Evolutionary conservation across 2,797 vertebrate species (phyloP).

Genomic region (Salarias fasciatus): DNA sequence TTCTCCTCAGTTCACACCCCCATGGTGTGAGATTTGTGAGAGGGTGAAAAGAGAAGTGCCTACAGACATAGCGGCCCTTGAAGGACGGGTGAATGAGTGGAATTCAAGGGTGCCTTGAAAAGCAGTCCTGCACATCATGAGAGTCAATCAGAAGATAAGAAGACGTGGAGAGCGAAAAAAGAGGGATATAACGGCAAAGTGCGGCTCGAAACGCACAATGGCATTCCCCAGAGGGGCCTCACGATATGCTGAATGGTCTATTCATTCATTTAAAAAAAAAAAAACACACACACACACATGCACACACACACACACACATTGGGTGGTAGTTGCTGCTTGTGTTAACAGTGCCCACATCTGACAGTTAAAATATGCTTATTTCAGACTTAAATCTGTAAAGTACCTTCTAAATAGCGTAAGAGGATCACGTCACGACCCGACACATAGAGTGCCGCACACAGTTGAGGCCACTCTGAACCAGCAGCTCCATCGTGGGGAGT

Average conservation of each 20-base stretch:
- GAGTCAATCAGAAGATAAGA: constrained; percentile 78
- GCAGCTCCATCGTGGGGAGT: constrained; percentile 54
- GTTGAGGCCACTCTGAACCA: constrained; percentile 39
- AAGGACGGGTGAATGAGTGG: constrained; percentile 76
- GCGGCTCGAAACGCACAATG: constrained; percentile 73
- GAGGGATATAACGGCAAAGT: constrained; percentile 69
- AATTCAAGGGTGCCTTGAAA: constrained; percentile 76
- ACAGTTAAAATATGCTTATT: constrained; percentile 44
- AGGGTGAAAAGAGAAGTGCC: constrained; percentile 70
- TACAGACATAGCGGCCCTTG: constrained; percentile 70
- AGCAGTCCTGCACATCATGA: constrained; percentile 65
- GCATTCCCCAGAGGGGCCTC: constrained; percentile 75
- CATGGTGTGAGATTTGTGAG: constrained; percentile 75
- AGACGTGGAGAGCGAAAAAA: constrained; percentile 57
- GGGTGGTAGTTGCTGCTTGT: constrained; percentile 52
- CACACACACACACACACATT: constrained; percentile 25
- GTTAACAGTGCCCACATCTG: constrained; percentile 47
- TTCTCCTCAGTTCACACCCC: constrained; percentile 77
- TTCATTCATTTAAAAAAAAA: constrained; percentile 66
- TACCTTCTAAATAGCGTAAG: constrained; percentile 25
- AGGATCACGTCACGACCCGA: constrained; percentile 22
- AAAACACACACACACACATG: constrained; percentile 27
- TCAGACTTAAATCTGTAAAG: constrained; percentile 37
- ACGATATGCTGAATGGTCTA: constrained; percentile 70
- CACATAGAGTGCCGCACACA: constrained; percentile 1